These are phyloP conservation scores for Pemphredon lugubris DNA, from an alignment of 2,888 invertebrate genomes.

Conservation along the genomic window DNA sequence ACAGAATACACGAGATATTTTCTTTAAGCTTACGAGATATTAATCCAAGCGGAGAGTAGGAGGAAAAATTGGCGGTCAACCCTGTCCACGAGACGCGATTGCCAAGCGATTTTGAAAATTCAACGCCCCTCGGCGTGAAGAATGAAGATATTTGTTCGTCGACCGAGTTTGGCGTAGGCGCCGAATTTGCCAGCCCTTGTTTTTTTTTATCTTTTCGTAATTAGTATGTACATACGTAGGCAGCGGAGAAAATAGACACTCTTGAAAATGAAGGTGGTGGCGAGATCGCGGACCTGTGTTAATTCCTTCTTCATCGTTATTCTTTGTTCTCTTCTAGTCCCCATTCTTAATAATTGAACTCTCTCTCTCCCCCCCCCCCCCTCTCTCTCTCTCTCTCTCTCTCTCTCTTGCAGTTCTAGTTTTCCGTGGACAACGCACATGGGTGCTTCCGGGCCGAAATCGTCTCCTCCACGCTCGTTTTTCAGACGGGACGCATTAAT, in stretches of 20 bases:
- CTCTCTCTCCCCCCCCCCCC: not conserved
- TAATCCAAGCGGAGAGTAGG: constrained; percentile 76
- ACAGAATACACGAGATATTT: constrained; percentile 80
- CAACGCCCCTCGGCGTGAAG: constrained; percentile 13
- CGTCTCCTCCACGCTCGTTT: too few species aligned
- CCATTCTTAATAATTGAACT: too few species aligned
- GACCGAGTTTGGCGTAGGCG: constrained; percentile 46
- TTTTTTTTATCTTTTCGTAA: constrained; percentile 55
- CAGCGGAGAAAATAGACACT: constrained; percentile 72
- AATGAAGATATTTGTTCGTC: constrained; percentile 33
- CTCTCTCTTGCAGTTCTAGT: not conserved
- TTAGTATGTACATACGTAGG: constrained; percentile 63
- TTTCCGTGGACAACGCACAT: not conserved
- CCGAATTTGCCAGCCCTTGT: constrained; percentile 56
- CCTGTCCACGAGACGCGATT: constrained; percentile 51
- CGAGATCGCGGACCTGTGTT: constrained; percentile 64
- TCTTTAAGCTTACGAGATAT: constrained; percentile 78
- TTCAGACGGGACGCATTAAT: too few species aligned
- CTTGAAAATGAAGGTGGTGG: constrained; percentile 67
- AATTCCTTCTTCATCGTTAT: constrained; percentile 12
- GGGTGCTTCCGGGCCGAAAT: not conserved
- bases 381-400: not conserved
- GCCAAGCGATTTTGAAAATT: constrained; percentile 19
- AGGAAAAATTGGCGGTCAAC: constrained; percentile 68
- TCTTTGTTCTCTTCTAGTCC: too few species aligned